Conservation (phyloP, 2,113 vertebrate species). For the Tragelaphus imberbis region DNA sequence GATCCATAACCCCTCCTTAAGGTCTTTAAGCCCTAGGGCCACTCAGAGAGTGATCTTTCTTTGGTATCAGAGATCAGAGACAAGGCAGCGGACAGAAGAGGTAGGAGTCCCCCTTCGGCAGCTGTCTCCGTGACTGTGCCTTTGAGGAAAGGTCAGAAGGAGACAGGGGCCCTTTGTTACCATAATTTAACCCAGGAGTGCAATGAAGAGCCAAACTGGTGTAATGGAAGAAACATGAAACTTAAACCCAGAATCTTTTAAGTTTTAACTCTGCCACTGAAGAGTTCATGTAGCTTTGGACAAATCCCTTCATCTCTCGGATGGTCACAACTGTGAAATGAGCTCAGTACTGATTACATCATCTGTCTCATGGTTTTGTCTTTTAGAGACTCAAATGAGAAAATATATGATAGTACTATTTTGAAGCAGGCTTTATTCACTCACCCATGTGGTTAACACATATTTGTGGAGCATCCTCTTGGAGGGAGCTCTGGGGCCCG, state of each 20-base stretch:
- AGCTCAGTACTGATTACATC: neutral
- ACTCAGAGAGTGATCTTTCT: neutral
- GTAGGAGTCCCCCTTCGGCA: neutral
- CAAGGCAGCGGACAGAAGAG: neutral
- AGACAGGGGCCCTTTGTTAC: neutral
- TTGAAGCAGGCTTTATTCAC: neutral
- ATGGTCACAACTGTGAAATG: neutral
- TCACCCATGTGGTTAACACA: neutral
- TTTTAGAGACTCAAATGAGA: neutral
- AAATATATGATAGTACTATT: neutral
- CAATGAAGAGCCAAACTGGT: neutral
- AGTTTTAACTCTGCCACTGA: neutral
- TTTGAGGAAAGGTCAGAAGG: neutral
- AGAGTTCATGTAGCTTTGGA: neutral
- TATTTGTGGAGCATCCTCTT: neutral
- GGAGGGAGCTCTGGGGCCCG: neutral
- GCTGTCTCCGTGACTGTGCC: neutral
- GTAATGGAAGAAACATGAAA: neutral
- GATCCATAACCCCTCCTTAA: neutral
- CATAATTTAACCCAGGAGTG: neutral
- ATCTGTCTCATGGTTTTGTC: neutral
- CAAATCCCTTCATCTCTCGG: neutral
- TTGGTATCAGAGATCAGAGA: neutral
- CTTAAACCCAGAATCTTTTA: neutral
- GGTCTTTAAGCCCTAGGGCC: neutral